These are phyloP conservation scores for Atta texana DNA, from an alignment of 1,140 invertebrate genomes.

Conservation along the genomic window DNA sequence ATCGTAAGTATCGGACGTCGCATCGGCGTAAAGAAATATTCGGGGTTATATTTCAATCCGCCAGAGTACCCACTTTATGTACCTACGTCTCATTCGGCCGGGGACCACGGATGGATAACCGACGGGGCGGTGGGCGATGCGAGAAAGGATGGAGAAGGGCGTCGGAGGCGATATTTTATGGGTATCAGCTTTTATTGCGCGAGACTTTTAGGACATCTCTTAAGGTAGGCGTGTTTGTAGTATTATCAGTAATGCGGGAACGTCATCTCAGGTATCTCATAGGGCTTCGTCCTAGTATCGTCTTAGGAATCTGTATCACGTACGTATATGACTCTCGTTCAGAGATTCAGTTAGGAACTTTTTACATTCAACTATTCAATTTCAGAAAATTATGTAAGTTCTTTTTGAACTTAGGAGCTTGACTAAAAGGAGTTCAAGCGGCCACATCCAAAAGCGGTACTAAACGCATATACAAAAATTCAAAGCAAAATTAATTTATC, in stretches of 20 bases:
- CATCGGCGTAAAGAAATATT: conserved; percentile 69
- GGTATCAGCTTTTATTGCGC: conserved; percentile 70
- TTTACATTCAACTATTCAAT: conserved; percentile 27
- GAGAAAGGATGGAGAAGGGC: background rate
- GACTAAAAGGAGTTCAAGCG: background rate
- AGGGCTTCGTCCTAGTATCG: conserved; percentile 1
- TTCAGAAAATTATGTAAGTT: background rate
- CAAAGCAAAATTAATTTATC: background rate
- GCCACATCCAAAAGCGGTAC: background rate
- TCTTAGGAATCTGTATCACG: conserved; percentile 14
- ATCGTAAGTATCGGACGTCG: conserved; percentile 47
- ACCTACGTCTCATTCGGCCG: conserved; percentile 60
- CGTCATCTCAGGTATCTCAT: conserved; percentile 45
- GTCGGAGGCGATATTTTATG: conserved; percentile 70
- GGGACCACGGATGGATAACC: conserved; percentile 73
- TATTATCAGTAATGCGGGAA: conserved; percentile 57
- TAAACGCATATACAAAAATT: background rate
- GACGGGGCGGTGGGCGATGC: conserved; percentile 46
- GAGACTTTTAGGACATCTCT: conserved; percentile 75
- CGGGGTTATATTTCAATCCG: conserved; percentile 76
- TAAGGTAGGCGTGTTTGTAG: conserved; percentile 68
- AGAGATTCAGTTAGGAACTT: background rate
- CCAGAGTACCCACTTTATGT: conserved; percentile 69
- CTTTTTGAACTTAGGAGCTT: background rate
- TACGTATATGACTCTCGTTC: too few relatives aligned